phyloP scores from a whole-genome alignment of 2,113 vertebrate species.

The Leptobrachium leishanense region DNA sequence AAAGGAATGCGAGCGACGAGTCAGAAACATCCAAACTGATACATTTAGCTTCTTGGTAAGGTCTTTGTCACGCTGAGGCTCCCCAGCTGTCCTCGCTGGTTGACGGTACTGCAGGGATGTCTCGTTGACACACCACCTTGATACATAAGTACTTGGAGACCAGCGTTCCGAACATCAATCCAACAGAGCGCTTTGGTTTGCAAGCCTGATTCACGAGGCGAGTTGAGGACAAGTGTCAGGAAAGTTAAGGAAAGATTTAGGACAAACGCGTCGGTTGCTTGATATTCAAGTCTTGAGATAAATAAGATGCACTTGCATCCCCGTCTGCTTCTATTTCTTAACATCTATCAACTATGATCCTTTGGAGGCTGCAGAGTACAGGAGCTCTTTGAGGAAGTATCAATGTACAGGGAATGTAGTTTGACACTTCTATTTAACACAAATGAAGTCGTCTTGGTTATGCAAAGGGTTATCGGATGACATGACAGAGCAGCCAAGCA shows the following conservation, averaged over 20 bases:
- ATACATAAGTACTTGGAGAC: slow-evolving; percentile 1
- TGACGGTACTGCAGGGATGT: slow-evolving; percentile 8
- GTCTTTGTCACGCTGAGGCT: neutral
- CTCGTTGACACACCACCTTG: slow-evolving; percentile 7
- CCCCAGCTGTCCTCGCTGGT: slow-evolving; percentile 1
- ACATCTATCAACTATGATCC: no score
- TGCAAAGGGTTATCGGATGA: no score
- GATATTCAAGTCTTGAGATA: neutral
- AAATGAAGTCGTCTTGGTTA: no score
- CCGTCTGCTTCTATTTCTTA: no score
- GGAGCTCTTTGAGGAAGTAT: no score
- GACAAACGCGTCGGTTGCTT: neutral
- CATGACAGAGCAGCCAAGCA: no score
- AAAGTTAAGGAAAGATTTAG: slow-evolving; percentile 4
- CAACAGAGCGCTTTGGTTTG: neutral
- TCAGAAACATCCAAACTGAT: neutral
- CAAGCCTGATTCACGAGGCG: neutral
- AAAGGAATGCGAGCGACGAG: neutral
- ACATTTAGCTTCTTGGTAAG: neutral
- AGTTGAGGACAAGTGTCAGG: slow-evolving; percentile 10
- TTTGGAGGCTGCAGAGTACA: no score
- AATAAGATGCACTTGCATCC: neutral
- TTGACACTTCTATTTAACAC: no score
- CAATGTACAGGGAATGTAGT: no score
- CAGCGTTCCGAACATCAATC: slow-evolving; percentile 11